Evolutionary conservation across 2,797 vertebrate genomes (phyloP), one percentile per base, ranked within the genome.

Genomic region (Hybognathus amarus): DNA sequence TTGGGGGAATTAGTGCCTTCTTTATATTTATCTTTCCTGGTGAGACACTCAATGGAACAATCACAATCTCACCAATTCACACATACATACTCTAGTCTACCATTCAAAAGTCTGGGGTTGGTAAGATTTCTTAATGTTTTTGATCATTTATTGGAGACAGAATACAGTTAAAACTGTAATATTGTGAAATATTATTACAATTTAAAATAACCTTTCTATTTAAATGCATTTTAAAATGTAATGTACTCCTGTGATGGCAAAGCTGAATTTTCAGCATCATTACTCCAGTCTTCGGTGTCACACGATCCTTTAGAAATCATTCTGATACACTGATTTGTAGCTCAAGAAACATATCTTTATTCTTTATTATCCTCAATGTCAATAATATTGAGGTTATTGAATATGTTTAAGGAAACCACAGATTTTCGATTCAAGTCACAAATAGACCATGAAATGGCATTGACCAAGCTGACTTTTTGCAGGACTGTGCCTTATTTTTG

Each of bases 11-110:
- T 93, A 98, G 97, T 0, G 95, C 97, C 74, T 98, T 97, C 93
- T 99, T 99, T 92, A 98, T 99, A 91, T 98, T 98, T 88, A 96
- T 97, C 86, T 99, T 99, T 88, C 98, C 98, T 87, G 97, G 98
- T 97, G 91, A 83, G 85, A 89, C 75, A 85, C 80, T 38, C 56
- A 77, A 18, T 15, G 7, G 54, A 54, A 38, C 13, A 18, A 40
- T 38, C 24, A 59, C 12, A 76, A 40, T 17, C 33, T 11, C 13
- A n/a, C 52, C 17, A 45, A 36, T 4, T 33, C 61, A 66, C 4
- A 71, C 20, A 27, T 27, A 8, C 13, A 52, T 1, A 38, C 20
- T 9, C 30, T 1, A 38, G 11, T 9, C 30, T 56, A 38, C 27
- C 3, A 13, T 38, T 56, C 22, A 56, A 74, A 38, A 38, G 71